A percentile compares a stretch with the other conserved stretches of the same genome.
These are phyloP conservation scores for Heliconius erato DNA, from an alignment of 2,888 invertebrate species.

Conservation along the genomic window DNA sequence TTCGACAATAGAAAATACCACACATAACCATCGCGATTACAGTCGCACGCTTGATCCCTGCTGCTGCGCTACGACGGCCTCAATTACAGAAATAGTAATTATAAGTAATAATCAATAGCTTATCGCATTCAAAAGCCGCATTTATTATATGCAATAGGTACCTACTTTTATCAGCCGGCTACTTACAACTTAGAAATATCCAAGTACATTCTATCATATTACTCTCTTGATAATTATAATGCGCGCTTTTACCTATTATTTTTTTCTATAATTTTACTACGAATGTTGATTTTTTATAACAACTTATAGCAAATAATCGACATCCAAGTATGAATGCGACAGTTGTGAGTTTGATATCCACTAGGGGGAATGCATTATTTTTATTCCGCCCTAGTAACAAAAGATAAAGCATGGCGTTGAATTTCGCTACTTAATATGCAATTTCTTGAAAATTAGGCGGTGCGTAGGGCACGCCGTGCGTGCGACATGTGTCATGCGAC, in stretches of 20 bases:
- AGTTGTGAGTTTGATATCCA: too few species aligned
- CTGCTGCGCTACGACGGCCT: too few species aligned
- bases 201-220: not conserved
- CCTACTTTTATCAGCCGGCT: not conserved
- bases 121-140: not conserved
- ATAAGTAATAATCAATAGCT: not conserved
- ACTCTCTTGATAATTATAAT: not conserved
- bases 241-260: not conserved
- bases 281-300: not conserved
- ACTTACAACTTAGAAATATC: conserved; percentile 1
- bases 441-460: not conserved
- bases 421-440: not conserved
- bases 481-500: too few species aligned
- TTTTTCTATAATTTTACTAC: not conserved
- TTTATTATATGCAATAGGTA: not conserved
- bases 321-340: too few species aligned
- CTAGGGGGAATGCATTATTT: too few species aligned
- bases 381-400: not conserved
- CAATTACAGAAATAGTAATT: not conserved
- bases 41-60: too few species aligned
- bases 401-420: not conserved
- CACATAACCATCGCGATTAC: too few species aligned
- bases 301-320: not conserved
- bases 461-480: too few species aligned
- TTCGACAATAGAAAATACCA: too few species aligned